phyloP scores from a whole-genome alignment of 2,888 invertebrate genomes.

The Ormyrus rosae region DNA sequence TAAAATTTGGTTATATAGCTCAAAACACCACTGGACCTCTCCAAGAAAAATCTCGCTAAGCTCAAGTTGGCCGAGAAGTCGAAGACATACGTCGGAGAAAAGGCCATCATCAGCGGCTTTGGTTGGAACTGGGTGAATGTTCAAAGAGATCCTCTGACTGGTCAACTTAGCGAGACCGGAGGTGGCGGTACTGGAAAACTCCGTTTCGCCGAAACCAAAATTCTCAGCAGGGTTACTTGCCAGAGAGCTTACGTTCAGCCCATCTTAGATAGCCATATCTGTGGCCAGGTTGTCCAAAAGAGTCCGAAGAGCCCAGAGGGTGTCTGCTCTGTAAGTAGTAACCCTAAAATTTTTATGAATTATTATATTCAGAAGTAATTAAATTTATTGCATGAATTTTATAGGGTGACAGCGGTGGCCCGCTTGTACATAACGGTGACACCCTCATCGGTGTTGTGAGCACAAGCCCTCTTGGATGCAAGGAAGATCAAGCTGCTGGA shows the following conservation, averaged over 20 bases:
- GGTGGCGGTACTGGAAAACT: not conserved
- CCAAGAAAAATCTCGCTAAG: not conserved
- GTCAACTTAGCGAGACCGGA: not conserved
- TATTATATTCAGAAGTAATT: not conserved
- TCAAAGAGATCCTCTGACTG: not conserved
- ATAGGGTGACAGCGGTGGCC: constrained; percentile 26
- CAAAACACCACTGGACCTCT: not conserved
- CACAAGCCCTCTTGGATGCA: constrained; percentile 17
- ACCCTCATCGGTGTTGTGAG: constrained; percentile 21
- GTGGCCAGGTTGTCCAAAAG: not conserved
- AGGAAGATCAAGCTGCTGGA: not conserved
- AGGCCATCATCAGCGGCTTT: constrained; percentile 10
- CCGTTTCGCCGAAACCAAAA: not conserved
- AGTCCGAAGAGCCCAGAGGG: not conserved
- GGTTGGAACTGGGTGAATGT: constrained; percentile 14
- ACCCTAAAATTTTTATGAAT: not conserved
- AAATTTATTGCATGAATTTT: not conserved
- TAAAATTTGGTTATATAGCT: too few relatives aligned
- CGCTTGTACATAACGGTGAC: not conserved
- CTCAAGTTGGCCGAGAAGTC: not conserved
- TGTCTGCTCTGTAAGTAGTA: constrained; percentile 19
- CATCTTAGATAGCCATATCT: not conserved
- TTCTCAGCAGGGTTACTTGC: not conserved
- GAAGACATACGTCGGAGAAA: not conserved
- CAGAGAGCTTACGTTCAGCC: not conserved